Evolutionary conservation across 2,888 invertebrate species (phyloP).

Genomic region (Pheosia tremula): DNA sequence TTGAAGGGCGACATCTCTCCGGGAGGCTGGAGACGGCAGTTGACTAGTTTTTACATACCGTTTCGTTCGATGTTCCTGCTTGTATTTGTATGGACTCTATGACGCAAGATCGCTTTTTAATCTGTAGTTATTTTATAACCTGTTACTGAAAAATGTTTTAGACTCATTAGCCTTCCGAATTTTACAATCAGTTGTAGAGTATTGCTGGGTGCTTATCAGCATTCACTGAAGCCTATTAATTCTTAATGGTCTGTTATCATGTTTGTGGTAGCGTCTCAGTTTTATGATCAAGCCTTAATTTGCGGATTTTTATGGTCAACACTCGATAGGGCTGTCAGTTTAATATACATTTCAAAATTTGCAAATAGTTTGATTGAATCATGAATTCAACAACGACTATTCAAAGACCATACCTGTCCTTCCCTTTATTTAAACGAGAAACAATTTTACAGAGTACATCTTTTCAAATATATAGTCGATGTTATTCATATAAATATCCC

Average conservation of each 20-base stretch:
- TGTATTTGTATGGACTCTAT: conserved; percentile 31
- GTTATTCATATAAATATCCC: no score
- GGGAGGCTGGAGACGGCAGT: conserved; percentile 41
- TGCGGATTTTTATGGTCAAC: conserved; percentile 23
- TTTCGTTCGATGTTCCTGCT: conserved; percentile 22
- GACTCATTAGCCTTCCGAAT: no score
- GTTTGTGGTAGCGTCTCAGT: conserved; percentile 43
- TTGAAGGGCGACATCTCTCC: conserved; percentile 55
- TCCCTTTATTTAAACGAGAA: no score
- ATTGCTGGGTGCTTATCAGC: conserved; percentile 9
- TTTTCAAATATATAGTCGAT: no score
- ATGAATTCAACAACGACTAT: no score
- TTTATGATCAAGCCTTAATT: conserved; percentile 40
- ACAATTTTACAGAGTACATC: no score
- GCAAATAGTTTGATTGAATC: no score
- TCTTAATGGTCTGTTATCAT: conserved; percentile 42
- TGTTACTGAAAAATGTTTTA: no score
- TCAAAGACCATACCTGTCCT: no score
- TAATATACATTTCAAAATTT: background rate
- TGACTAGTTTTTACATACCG: conserved; percentile 33
- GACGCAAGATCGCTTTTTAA: conserved; percentile 28
- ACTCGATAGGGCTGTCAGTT: conserved; percentile 6
- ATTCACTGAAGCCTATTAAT: conserved; percentile 42
- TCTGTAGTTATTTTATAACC: conserved; percentile 11
- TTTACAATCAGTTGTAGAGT: background rate